Evolutionary conservation across 2,797 vertebrate species (phyloP), one percentile per base, ranked within the genome.

Genomic region (Scarus forsteni): DNA sequence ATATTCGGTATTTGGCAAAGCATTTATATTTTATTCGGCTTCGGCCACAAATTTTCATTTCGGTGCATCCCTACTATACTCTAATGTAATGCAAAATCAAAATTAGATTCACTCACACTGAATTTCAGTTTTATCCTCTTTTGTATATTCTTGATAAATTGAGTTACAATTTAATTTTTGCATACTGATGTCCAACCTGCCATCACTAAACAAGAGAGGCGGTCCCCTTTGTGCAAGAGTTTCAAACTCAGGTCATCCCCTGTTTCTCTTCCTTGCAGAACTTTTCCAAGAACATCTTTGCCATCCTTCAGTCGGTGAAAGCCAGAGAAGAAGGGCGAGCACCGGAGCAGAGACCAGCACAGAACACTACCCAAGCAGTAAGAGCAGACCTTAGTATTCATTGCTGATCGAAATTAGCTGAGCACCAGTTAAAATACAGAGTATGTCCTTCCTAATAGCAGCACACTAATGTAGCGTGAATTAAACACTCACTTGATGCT

Each of bases 261-360:
- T 67, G 9, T 80, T 4, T 81, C 61, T 44, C 45, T 66, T 11
- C 58, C 52, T 90, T 93, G 36, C 89, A 99, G 98, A 99, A 98
- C 85, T 99, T 99, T 88, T 98, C 98, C 75, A 99, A 99, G 94
- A 99, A 98, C 88, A 98, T 99, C 85, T 99, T 99, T 92, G 97
- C 98, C 63, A 99, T 99, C 89, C 96, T 99, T 86, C 98, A 99
- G 64, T 99, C 98, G 0, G 98, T 99, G 59, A 99, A 99, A 94
- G 98, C 98, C 83, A 95, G 98, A 92, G 98, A 99, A 91, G 98
- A 99, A 88, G 98, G 98, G 0, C 94, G 97, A 69, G 98, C 97
- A 3, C 98, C 97, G 0, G 98, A 99, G 79, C 98, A 99, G 85
- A 95, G 98, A 85, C 97, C 97, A 18, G 92, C 96, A 75, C 97